Evolutionary conservation across 2,797 vertebrate species (phyloP).

Genomic region (Poliocrania exsul): DNA sequence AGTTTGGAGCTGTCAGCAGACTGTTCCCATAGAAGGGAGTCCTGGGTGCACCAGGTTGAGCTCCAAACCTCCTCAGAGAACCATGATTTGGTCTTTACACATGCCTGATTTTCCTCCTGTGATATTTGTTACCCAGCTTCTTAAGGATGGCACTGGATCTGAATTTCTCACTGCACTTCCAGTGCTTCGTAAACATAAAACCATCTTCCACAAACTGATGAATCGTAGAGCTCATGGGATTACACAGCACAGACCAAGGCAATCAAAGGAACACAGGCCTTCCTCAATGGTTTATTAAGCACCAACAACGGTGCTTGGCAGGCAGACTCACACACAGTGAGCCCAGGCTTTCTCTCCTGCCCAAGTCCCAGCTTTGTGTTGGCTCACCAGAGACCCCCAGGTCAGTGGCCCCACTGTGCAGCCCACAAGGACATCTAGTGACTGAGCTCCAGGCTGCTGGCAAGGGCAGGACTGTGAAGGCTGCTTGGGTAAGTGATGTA

Average conservation of each 20-base stretch:
- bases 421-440: background rate
- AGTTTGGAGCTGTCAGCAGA: background rate
- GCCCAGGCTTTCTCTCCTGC: background rate
- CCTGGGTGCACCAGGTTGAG: too few species aligned
- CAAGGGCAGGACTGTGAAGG: fast-evolving
- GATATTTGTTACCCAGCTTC: background rate
- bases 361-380: background rate
- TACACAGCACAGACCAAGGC: fast-evolving
- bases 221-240: fast-evolving
- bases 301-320: background rate
- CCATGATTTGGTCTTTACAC: background rate
- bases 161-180: background rate
- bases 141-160: background rate
- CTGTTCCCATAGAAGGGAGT: background rate
- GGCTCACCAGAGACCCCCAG: background rate
- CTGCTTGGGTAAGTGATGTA: background rate
- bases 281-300: background rate
- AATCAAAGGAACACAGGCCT: background rate
- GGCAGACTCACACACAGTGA: background rate
- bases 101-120: background rate
- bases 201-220: background rate
- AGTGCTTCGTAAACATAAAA: background rate
- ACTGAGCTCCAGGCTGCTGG: background rate
- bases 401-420: background rate
- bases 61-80: background rate